Evolutionary conservation across 2,797 vertebrate species (phyloP).

Genomic region (Enteromius trimaculatus): DNA sequence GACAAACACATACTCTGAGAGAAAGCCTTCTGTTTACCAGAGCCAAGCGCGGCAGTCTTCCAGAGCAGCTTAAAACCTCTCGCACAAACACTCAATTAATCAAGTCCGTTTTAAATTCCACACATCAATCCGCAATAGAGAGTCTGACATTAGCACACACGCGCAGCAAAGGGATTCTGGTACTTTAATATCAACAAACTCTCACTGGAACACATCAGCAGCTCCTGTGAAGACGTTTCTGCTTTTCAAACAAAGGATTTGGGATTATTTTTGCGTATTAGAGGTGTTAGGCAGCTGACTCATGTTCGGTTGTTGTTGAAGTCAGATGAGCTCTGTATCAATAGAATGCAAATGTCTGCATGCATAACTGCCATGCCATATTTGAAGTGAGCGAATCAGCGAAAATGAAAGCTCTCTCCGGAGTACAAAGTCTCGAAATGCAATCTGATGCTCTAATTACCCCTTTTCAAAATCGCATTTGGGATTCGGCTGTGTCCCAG

Average conservation of each 20-base stretch:
- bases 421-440: conserved; percentile 69
- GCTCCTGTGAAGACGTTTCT: neutral
- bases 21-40: conserved; percentile 39
- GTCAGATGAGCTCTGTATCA: conserved; percentile 62
- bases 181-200: neutral
- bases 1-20: conserved; percentile 22
- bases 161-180: neutral
- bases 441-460: conserved; percentile 76
- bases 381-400: conserved; percentile 52
- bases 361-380: conserved; percentile 60
- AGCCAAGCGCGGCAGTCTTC: conserved; percentile 1
- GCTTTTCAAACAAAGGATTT: neutral
- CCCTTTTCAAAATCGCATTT: conserved; percentile 57
- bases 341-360: conserved; percentile 61
- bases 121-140: conserved; percentile 29
- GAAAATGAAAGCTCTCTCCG: conserved; percentile 72
- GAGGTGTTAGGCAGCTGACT: conserved; percentile 52
- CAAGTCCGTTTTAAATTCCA: conserved; percentile 48
- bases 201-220: conserved; percentile 3
- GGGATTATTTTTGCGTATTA: conserved; percentile 2
- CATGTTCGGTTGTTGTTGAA: conserved; percentile 31
- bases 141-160: conserved; percentile 40
- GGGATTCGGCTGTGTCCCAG: conserved; percentile 27
- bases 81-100: conserved; percentile 54
- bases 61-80: conserved; percentile 35